Conservation (phyloP, 2,888 invertebrate genomes). For the Agrilus cyanescens region DNA sequence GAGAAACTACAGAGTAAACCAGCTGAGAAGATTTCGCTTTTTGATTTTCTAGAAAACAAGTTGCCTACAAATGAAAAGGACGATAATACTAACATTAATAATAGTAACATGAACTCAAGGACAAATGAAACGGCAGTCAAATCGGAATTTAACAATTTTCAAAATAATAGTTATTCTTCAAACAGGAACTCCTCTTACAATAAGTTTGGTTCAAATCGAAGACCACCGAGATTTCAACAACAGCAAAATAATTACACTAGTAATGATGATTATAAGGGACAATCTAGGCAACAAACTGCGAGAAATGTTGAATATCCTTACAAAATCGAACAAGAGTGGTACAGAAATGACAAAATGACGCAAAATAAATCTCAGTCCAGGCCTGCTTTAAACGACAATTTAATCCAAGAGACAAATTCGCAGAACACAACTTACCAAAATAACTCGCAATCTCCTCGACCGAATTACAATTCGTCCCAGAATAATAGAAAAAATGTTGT, state of each 20-base stretch:
- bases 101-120: not conserved
- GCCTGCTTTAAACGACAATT: no score
- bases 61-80: slow-evolving; percentile 39
- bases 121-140: no score
- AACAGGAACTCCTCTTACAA: no score
- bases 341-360: no score
- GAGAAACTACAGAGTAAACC: slow-evolving; percentile 57
- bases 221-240: slow-evolving; percentile 48
- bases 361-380: no score
- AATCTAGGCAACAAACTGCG: no score
- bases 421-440: no score
- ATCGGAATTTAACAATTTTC: no score
- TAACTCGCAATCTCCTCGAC: not conserved
- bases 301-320: not conserved
- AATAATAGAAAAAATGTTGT: slow-evolving; percentile 9
- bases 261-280: no score
- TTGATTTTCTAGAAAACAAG: slow-evolving; percentile 74
- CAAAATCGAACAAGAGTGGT: slow-evolving; percentile 1
- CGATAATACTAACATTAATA: slow-evolving; percentile 3
- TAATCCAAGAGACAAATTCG: no score
- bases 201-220: slow-evolving; percentile 32
- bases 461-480: slow-evolving; percentile 1
- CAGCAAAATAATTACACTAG: slow-evolving; percentile 1
- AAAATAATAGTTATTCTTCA: no score
- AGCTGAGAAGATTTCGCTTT: slow-evolving; percentile 66